Evolutionary conservation across 2,113 vertebrate species (phyloP).

Genomic region (Antigone vipio): DNA sequence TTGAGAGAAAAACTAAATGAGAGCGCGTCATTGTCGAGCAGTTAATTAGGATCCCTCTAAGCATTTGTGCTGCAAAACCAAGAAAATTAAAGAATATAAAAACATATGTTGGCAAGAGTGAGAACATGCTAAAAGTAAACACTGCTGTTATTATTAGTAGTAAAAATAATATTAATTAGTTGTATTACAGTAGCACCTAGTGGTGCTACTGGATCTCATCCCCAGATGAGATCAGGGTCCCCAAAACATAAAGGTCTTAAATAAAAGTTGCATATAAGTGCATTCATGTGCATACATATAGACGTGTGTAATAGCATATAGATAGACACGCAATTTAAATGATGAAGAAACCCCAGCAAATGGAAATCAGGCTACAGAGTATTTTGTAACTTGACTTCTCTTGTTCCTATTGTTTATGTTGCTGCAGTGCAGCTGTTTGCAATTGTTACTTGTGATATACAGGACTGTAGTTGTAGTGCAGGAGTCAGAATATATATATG

Average conservation of each 20-base stretch:
- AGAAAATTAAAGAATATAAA: constrained; percentile 20
- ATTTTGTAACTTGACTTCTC: neutral
- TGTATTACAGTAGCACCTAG: constrained; percentile 71
- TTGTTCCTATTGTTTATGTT: neutral
- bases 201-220: constrained; percentile 50
- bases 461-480: neutral
- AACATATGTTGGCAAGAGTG: neutral
- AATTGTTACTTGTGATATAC: neutral
- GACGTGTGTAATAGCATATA: fast-evolving
- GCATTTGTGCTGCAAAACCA: neutral
- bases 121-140: neutral
- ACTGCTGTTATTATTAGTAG: constrained; percentile 4
- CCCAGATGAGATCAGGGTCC: neutral
- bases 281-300: neutral
- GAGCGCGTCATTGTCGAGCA: constrained; percentile 4
- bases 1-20: constrained; percentile 61
- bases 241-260: neutral
- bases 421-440: neutral
- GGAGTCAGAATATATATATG: neutral
- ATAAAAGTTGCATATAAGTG: neutral
- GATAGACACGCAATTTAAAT: neutral
- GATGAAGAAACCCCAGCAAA: neutral
- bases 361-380: neutral
- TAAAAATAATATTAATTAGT: constrained; percentile 65
- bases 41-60: constrained; percentile 35